Evolutionary conservation across 2,113 vertebrate genomes (phyloP), one percentile per base, ranked within the genome.

Genomic region (Carassius carassius): DNA sequence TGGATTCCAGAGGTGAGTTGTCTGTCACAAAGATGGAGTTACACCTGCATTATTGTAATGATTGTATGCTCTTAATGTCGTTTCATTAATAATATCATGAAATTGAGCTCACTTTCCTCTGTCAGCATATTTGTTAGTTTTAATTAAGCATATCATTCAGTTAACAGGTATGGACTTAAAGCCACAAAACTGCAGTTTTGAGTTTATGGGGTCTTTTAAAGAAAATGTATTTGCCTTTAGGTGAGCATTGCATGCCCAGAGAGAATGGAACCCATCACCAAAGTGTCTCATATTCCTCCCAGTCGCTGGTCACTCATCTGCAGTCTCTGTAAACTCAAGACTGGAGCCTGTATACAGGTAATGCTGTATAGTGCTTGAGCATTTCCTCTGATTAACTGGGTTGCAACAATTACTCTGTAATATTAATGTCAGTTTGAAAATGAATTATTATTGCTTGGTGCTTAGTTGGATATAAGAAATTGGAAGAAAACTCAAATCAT

Each of bases 181-280:
- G 63, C 63, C 13, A 17, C 29, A 17, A 17, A 32, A 67, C 35
- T 41, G 9, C 35, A 21, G 17, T 37, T 70, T 41, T 49, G 21
- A 75, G 23, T 7, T 74, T 16, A 74, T 21, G 17, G 23, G 35
- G 4, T 32, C 10, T 13, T 25, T 21, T 23, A 75, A 76, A 10
- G n/a, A 12, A 13, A 8, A 16, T 72, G n/a, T 73, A 86, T 60
- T 65, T 56, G 32, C 23, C 17, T 84, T n/a, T 86, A 99, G 98
- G 98, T 99, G 81, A 99, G 96, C 92, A 99, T 99, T 63, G 97
- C 97, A 41, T 99, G 97, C 89, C 98, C 98, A 4, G 98, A 99
- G 91, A 96, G 98, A 87, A 99, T 99, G 98, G 98, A 99, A 89
- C 98, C 98, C 58, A 97, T 99, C 92, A 99, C 97, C 51, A 99